These are phyloP conservation scores for Plemyria rubiginata DNA, from an alignment of 2,888 invertebrate species.

Conservation along the genomic window DNA sequence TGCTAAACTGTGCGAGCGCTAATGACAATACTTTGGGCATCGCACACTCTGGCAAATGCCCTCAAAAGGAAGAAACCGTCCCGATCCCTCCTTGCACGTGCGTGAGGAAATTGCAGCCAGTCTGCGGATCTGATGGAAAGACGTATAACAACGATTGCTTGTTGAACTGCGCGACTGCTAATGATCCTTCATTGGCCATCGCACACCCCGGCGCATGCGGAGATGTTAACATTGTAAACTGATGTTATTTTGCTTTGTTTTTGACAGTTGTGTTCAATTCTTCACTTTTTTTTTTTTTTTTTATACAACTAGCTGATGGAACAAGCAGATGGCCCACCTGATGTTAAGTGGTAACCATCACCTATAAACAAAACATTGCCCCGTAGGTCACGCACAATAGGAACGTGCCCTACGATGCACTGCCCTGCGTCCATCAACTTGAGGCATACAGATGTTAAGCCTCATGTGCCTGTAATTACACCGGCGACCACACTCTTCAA, in stretches of 20 bases:
- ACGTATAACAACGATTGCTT: constrained; percentile 10
- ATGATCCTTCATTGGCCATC: constrained; percentile 4
- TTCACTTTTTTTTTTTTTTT: too few species aligned
- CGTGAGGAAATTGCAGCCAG: constrained; percentile 29
- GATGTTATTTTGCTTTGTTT: background rate
- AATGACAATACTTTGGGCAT: constrained; percentile 1
- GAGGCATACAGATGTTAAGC: too few species aligned
- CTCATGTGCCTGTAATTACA: too few species aligned
- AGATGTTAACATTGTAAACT: constrained; percentile 2
- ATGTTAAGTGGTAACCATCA: too few species aligned
- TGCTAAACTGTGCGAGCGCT: constrained; percentile 11
- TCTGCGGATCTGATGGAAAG: constrained; percentile 11
- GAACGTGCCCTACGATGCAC: too few species aligned
- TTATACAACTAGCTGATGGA: too few species aligned
- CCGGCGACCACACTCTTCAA: too few species aligned
- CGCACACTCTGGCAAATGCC: constrained; percentile 1
- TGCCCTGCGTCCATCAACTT: too few species aligned
- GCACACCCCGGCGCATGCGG: constrained; percentile 31
- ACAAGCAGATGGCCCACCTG: too few species aligned
- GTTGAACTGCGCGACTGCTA: constrained; percentile 12
- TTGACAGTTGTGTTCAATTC: background rate
- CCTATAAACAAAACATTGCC: too few species aligned
- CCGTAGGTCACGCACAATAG: too few species aligned
- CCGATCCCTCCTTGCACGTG: constrained; percentile 30
- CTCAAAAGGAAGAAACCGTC: background rate